phyloP scores from a whole-genome alignment of 2,888 invertebrate species.

The Apantesis nais region DNA sequence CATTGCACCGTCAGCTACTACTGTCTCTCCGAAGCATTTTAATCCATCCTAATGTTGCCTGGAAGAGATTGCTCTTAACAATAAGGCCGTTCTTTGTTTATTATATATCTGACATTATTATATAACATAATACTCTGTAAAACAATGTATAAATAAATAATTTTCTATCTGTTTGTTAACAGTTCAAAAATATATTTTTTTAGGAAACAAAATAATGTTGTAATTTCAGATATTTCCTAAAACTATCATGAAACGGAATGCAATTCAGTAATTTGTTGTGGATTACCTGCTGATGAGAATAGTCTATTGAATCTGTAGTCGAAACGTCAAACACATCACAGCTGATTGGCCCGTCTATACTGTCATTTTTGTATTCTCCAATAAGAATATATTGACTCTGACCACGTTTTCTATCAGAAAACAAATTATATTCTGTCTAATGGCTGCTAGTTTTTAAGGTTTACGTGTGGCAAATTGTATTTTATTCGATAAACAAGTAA shows the following conservation, averaged over 20 bases:
- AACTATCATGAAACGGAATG: background rate
- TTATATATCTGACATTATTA: too few relatives aligned
- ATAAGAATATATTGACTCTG: conserved; percentile 26
- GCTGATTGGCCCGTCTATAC: conserved; percentile 27
- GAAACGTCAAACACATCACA: conserved; percentile 23
- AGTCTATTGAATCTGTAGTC: background rate
- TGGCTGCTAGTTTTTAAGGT: conserved; percentile 63
- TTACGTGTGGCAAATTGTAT: conserved; percentile 58
- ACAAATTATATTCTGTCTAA: conserved; percentile 51
- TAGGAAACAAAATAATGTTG: too few relatives aligned
- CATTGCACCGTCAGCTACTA: too few relatives aligned
- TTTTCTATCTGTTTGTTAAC: too few relatives aligned
- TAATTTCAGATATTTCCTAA: too few relatives aligned
- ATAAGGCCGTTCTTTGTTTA: too few relatives aligned
- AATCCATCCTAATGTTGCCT: too few relatives aligned
- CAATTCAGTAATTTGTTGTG: conserved; percentile 22
- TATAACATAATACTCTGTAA: too few relatives aligned
- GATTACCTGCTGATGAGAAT: conserved; percentile 18
- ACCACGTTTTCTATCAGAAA: conserved; percentile 49
- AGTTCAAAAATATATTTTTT: too few relatives aligned
- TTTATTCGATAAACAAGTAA: conserved; percentile 34
- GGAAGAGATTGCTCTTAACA: too few relatives aligned
- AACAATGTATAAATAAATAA: too few relatives aligned
- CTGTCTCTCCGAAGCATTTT: too few relatives aligned
- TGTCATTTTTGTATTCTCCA: conserved; percentile 22